Percentiles rank a stretch among this genome's conserved stretches.
These are phyloP conservation scores for Allacma fusca DNA, from an alignment of 2,888 invertebrate species.

Conservation along the genomic window DNA sequence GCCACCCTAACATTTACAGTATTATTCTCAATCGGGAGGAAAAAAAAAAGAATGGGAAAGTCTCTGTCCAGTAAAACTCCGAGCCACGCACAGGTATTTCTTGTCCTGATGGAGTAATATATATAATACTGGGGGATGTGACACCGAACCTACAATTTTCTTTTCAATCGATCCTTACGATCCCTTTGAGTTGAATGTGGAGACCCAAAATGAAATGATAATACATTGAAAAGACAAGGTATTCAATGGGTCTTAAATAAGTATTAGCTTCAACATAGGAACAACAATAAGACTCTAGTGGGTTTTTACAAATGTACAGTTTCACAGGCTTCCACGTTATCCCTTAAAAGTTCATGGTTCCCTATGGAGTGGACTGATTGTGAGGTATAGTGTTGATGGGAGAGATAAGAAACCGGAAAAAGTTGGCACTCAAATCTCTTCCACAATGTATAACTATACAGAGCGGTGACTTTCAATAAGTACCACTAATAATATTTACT, in stretches of 20 bases:
- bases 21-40: no score
- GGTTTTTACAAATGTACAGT: constrained; percentile 11
- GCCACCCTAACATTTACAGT: no score
- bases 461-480: background rate
- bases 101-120: no score
- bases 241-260: constrained; percentile 21
- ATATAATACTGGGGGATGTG: background rate
- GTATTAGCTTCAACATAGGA: background rate
- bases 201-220: background rate
- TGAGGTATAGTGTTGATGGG: background rate
- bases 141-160: constrained; percentile 8
- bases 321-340: background rate
- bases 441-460: background rate
- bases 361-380: constrained; percentile 9
- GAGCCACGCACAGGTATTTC: no score
- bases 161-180: background rate
- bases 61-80: background rate
- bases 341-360: constrained; percentile 20
- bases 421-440: background rate
- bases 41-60: no score
- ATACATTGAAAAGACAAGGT: background rate
- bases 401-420: constrained; percentile 22
- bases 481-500: no score
- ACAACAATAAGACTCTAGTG: constrained; percentile 22
- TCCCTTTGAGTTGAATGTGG: background rate